A percentile compares a stretch with the other conserved stretches of the same genome.
Conservation (phyloP, 2,888 invertebrate genomes). For the Megalurothrips usitatus region DNA sequence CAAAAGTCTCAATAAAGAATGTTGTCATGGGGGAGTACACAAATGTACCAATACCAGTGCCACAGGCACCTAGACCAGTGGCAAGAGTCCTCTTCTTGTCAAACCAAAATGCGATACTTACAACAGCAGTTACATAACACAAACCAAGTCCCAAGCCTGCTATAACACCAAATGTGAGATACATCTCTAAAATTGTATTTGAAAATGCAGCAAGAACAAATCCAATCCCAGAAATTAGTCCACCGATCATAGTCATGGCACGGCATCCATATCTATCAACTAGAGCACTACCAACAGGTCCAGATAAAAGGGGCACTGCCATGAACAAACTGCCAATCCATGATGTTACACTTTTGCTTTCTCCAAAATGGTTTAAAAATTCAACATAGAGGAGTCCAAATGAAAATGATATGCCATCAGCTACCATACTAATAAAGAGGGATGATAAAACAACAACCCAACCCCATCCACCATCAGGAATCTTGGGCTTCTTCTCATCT, state of each 20-base stretch:
- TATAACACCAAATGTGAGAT: slow-evolving; percentile 78
- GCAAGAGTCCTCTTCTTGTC: slow-evolving; percentile 82
- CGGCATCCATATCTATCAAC: slow-evolving; percentile 82
- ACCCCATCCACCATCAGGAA: slow-evolving; percentile 82
- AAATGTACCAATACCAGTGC: slow-evolving; percentile 85
- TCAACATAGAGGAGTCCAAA: slow-evolving; percentile 86
- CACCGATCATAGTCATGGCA: slow-evolving; percentile 71
- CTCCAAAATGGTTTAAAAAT: slow-evolving; percentile 72
- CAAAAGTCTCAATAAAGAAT: slow-evolving; percentile 68
- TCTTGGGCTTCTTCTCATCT: slow-evolving; percentile 48
- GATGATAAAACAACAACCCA: slow-evolving; percentile 86
- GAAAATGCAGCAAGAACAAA: slow-evolving; percentile 65
- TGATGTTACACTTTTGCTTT: slow-evolving; percentile 78
- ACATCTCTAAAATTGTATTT: slow-evolving; percentile 69
- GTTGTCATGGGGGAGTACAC: slow-evolving; percentile 81
- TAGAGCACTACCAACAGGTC: slow-evolving; percentile 77
- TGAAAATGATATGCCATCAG: slow-evolving; percentile 89
- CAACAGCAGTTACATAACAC: slow-evolving; percentile 85
- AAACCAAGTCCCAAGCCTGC: slow-evolving; percentile 79
- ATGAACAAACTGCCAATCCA: slow-evolving; percentile 88
- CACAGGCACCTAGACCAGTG: slow-evolving; percentile 81
- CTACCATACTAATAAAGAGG: slow-evolving; percentile 79
- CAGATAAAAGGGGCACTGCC: slow-evolving; percentile 79
- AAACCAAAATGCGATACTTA: slow-evolving; percentile 89
- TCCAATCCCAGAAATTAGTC: slow-evolving; percentile 66